phyloP scores from a whole-genome alignment of 2,113 vertebrate species.

The Globicephala melas region DNA sequence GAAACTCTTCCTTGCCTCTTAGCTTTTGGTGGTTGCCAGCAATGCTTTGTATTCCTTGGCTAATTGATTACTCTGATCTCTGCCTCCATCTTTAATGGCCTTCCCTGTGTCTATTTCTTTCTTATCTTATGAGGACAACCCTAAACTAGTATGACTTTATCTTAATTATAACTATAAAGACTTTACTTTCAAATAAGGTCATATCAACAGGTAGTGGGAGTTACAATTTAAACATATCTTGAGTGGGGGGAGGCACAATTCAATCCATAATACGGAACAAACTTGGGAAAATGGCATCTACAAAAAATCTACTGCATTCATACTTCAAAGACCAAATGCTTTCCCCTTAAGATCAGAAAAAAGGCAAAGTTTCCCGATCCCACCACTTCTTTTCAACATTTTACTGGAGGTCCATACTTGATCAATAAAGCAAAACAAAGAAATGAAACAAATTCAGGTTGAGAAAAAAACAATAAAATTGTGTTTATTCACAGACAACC shows the following conservation, averaged over 20 bases:
- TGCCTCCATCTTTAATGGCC: neutral
- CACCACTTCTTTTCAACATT: neutral
- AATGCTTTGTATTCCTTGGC: neutral
- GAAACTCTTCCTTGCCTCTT: neutral
- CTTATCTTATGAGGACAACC: neutral
- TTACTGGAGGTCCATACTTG: neutral
- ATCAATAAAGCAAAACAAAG: neutral
- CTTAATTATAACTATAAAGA: neutral
- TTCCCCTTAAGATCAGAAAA: neutral
- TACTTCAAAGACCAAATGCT: neutral
- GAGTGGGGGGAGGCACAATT: neutral
- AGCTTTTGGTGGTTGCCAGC: neutral
- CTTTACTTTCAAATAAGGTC: neutral
- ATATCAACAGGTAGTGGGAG: neutral
- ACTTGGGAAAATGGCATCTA: neutral
- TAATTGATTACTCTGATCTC: neutral
- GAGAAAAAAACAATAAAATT: neutral
- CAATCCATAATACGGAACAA: neutral
- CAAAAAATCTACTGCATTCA: neutral
- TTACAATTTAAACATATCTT: neutral
- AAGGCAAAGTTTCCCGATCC: neutral
- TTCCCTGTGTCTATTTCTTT: neutral
- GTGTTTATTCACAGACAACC: neutral
- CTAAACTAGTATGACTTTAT: neutral
- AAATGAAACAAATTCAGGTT: neutral